Base-by-base conservation (phyloP, 2,888 invertebrate species). In the Polydrusus cervinus region DNA sequence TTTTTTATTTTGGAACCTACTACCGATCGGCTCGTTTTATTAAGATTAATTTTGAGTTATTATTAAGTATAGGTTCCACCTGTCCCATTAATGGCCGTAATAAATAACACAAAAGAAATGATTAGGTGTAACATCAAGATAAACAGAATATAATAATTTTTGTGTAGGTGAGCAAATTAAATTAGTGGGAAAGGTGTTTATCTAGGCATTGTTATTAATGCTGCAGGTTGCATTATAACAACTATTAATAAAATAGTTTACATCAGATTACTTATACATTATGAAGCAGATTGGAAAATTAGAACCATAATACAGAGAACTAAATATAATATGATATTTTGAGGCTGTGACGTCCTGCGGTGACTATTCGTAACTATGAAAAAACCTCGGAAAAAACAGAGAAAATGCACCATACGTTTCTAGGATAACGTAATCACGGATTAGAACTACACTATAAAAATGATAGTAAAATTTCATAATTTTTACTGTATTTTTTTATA, bases 81-180 rank as follows among this genome's bases (percentile, higher is more conserved):
- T 62, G 62, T 62, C 38, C 43, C 9, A 43, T 61, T 62, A 38
- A 62, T 45, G 40, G 45, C 9, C 8, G 45, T 9, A 40, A 62
- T 62, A 62, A 62, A 62, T 62, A 25, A 53, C n/a, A 53, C 38
- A 62, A 20, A 62, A n/a, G 20, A 43, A 45, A 62, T 20, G 45
- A 62, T 20, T 43, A 45, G 62, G 62, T 62, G 62, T 62, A 45
- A 43, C 13, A 14, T 62, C 14, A 62, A 40, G 43, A 62, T 62
- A 62, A 62, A 60, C 40, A 60, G 18, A 60, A 38, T 40, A 40
- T 16, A 60, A 62, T 43, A 13, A 45, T 43, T 62, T 62, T 8
- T 45, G 62, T 62, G 62, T 62, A 43, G 62, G 62, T 43, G 40
- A 45, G 40, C 9, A 43, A 45, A 45, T 20, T 18, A 62, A 45